phyloP scores from a whole-genome alignment of 2,888 invertebrate species.

The Hybos culiciformis region DNA sequence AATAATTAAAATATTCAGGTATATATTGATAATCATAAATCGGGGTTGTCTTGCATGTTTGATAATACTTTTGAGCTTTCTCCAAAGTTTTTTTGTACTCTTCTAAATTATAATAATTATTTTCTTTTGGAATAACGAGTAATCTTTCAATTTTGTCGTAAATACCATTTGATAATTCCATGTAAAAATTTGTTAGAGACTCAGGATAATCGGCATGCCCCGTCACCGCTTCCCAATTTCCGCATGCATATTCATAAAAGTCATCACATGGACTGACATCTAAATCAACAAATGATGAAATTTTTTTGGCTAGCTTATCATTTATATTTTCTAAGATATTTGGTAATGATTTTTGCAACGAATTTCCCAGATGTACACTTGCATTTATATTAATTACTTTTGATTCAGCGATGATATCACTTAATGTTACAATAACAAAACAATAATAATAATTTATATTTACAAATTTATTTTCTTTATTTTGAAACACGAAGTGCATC shows the following conservation, averaged over 20 bases:
- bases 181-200: background rate
- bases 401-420: too few relatives aligned
- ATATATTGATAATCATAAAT: background rate
- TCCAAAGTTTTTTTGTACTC: background rate
- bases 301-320: background rate
- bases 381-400: too few relatives aligned
- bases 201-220: background rate
- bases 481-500: too few relatives aligned
- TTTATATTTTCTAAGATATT: too few relatives aligned
- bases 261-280: background rate
- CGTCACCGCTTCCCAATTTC: background rate
- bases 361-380: too few relatives aligned
- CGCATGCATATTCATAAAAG: slow-evolving; percentile 2
- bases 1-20: background rate
- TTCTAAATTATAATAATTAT: background rate
- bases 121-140: too few relatives aligned
- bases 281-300: background rate
- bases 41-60: background rate
- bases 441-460: too few relatives aligned
- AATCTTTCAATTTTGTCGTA: background rate
- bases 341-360: too few relatives aligned
- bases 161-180: background rate
- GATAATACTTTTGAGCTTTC: background rate
- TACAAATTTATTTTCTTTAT: too few relatives aligned
- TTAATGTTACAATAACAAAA: too few relatives aligned